Percentiles rank a stretch among this genome's conserved stretches.
Evolutionary conservation across 2,113 vertebrate genomes (phyloP).

Genomic region (Chrysemys picta): DNA sequence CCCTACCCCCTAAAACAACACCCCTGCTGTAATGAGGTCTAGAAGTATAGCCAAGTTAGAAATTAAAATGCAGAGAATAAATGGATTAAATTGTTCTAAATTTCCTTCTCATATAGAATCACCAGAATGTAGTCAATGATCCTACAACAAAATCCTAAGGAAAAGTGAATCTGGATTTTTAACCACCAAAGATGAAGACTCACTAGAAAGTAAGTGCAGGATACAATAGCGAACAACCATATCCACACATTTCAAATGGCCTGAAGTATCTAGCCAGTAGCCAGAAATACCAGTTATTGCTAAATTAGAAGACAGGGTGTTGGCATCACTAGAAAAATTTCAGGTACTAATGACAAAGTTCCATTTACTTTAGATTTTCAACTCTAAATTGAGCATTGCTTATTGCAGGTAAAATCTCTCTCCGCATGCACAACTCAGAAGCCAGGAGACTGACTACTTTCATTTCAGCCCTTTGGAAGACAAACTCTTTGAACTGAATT

Average conservation of each 20-base stretch:
- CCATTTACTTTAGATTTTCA: neutral
- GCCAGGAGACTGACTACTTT: neutral
- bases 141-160: neutral
- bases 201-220: neutral
- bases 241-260: neutral
- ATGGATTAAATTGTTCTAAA: neutral
- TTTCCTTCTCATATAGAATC: neutral
- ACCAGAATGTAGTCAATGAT: neutral
- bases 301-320: constrained; percentile 30
- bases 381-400: neutral
- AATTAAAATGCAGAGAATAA: neutral
- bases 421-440: accelerated
- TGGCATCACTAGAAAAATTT: neutral
- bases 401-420: accelerated
- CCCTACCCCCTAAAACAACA: neutral
- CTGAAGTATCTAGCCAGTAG: constrained; percentile 3
- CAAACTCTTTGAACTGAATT: neutral
- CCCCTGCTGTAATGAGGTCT: no score
- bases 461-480: constrained; percentile 1
- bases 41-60: neutral
- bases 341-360: neutral
- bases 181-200: neutral
- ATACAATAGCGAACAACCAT: accelerated
- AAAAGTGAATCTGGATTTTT: neutral
- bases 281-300: constrained; percentile 22